Conservation (phyloP, 2,888 invertebrate species). For the Empis livida region DNA sequence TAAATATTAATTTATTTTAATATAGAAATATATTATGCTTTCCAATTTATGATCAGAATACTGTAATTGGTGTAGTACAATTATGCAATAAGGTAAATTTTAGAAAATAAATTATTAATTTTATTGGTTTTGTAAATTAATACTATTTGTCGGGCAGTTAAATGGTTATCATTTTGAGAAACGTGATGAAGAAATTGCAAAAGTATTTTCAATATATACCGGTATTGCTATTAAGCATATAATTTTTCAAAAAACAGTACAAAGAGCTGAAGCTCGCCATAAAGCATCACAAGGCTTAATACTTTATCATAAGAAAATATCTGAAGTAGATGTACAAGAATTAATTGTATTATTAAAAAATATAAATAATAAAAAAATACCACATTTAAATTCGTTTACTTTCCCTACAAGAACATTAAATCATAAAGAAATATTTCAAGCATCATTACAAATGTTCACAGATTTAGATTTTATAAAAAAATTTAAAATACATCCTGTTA, state of each 20-base stretch:
- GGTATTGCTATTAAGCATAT: constrained; percentile 68
- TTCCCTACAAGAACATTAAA: constrained; percentile 46
- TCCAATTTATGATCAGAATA: constrained; percentile 63
- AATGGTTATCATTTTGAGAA: constrained; percentile 16
- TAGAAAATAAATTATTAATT: too few relatives aligned
- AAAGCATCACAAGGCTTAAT: constrained; percentile 68
- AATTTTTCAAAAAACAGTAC: constrained; percentile 58
- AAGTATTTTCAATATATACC: constrained; percentile 34
- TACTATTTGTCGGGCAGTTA: constrained; percentile 31
- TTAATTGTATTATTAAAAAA: constrained; percentile 5
- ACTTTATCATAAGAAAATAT: constrained; percentile 63
- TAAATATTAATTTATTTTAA: background rate
- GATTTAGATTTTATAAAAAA: constrained; percentile 44
- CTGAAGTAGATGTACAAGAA: constrained; percentile 9
- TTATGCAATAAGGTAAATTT: constrained; percentile 52
- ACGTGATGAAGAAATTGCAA: constrained; percentile 16
- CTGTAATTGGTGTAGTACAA: constrained; percentile 58
- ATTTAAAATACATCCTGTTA: constrained; percentile 52
- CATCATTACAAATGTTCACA: constrained; percentile 51
- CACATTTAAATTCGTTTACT: constrained; percentile 38
- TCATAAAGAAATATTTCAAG: constrained; percentile 38
- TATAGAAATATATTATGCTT: constrained; percentile 66
- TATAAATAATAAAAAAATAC: constrained; percentile 3
- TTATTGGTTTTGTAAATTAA: constrained; percentile 39
- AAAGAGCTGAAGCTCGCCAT: constrained; percentile 62